phyloP scores from a whole-genome alignment of 2,113 vertebrate species.

The Brachyhypopomus gauderio region DNA sequence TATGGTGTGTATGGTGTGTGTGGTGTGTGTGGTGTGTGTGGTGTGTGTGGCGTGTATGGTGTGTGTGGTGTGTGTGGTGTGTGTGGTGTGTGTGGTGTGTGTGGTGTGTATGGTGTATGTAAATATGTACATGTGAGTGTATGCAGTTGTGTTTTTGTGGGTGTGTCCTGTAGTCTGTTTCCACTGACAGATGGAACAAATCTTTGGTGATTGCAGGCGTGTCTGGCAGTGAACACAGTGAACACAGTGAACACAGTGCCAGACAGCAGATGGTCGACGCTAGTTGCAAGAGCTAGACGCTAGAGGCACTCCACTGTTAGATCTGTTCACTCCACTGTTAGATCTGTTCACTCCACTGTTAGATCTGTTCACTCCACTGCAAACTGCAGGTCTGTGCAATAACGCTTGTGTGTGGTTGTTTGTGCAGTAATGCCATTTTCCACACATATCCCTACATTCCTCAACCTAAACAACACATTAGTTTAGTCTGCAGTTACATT shows the following conservation, averaged over 20 bases:
- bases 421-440: background rate
- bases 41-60: no score
- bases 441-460: background rate
- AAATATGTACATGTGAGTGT: background rate
- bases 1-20: no score
- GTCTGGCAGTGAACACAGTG: constrained; percentile 42
- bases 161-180: background rate
- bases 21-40: no score
- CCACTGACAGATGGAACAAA: background rate
- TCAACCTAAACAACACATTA: background rate
- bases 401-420: background rate
- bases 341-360: constrained; percentile 24
- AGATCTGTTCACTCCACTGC: constrained; percentile 27
- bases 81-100: no score
- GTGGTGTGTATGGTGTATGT: no score
- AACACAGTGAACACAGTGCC: constrained; percentile 44
- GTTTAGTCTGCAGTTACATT: background rate
- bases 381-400: constrained; percentile 12
- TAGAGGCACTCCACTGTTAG: constrained; percentile 48
- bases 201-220: constrained; percentile 42
- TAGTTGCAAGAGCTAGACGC: constrained; percentile 34
- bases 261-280: background rate
- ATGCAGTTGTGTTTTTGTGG: background rate
- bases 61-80: background rate
- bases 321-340: constrained; percentile 32